Conservation (phyloP, 2,797 vertebrate genomes). For the Heteromormyrus szaboi region DNA sequence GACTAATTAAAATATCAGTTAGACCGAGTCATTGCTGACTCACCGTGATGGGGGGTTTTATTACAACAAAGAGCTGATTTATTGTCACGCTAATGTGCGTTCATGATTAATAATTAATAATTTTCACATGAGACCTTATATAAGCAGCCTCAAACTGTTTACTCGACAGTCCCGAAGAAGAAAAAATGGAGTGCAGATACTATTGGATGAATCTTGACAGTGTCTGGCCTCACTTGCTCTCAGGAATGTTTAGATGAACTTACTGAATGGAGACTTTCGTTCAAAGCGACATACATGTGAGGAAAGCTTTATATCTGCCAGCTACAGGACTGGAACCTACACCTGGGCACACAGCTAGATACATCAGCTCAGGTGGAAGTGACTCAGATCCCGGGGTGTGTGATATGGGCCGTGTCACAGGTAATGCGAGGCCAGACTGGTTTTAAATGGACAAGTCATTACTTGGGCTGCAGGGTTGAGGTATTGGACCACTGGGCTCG, state of each 20-base stretch:
- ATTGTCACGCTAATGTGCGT: not conserved
- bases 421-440: not conserved
- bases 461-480: not conserved
- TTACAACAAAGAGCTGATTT: not conserved
- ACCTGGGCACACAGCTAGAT: not conserved
- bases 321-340: not conserved
- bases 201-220: not conserved
- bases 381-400: not conserved
- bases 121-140: not conserved
- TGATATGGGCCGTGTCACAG: not conserved
- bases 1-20: not conserved
- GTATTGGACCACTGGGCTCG: not conserved
- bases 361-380: not conserved
- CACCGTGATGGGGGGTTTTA: not conserved
- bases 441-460: not conserved
- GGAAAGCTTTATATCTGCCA: not conserved
- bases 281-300: not conserved
- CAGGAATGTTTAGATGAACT: not conserved
- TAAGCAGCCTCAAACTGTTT: not conserved
- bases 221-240: not conserved
- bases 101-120: conserved; percentile 1
- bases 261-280: not conserved
- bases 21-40: not conserved
- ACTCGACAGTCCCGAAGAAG: not conserved
- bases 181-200: not conserved